A percentile compares a stretch with the other conserved stretches of the same genome.
Conservation (phyloP, 92 coral and sea anemone genomes). For the Paragorgia papillata region DNA sequence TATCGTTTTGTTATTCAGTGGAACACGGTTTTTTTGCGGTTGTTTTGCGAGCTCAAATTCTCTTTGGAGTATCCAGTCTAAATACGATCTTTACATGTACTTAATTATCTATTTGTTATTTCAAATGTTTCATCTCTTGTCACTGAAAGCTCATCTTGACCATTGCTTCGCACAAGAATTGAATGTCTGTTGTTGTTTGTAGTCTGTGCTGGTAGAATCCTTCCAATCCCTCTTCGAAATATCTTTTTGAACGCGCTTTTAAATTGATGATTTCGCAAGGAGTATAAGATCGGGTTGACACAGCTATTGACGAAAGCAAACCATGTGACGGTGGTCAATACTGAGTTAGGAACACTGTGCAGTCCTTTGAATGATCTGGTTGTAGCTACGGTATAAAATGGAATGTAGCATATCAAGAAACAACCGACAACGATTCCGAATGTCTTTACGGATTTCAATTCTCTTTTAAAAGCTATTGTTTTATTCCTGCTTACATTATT, state of each 20-base stretch:
- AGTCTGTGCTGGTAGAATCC: background rate
- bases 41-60: too few relatives aligned
- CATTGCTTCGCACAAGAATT: background rate
- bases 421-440: conserved; percentile 76
- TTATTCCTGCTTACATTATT: conserved; percentile 19
- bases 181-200: background rate
- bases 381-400: conserved; percentile 79
- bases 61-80: too few relatives aligned
- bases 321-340: conserved; percentile 70
- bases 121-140: conserved; percentile 1
- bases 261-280: conserved; percentile 74
- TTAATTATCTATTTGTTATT: background rate
- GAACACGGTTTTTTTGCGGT: too few relatives aligned
- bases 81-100: background rate
- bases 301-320: conserved; percentile 83
- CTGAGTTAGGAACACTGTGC: conserved; percentile 48
- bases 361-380: conserved; percentile 70
- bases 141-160: background rate
- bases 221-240: conserved; percentile 10
- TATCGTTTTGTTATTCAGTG: background rate
- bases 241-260: conserved; percentile 75
- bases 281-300: conserved; percentile 83
- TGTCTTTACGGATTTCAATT: conserved; percentile 21
- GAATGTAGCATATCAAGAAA: conserved; percentile 81
- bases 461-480: background rate